Conservation (phyloP, 2,113 vertebrate species). For the Theropithecus gelada region DNA sequence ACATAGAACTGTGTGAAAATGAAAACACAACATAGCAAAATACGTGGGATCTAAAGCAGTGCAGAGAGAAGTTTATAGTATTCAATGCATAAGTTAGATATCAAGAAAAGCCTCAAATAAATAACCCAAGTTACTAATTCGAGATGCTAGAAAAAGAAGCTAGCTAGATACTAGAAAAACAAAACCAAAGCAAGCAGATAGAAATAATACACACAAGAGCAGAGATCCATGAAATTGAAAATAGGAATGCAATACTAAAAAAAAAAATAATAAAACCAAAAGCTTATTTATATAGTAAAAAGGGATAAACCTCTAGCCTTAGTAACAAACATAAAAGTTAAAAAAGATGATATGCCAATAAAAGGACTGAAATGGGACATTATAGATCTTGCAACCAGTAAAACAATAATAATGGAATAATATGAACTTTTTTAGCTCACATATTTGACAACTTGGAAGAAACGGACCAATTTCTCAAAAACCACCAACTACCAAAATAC, state of each 20-base stretch:
- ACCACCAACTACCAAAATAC: not conserved
- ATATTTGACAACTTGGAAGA: not conserved
- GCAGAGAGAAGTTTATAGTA: not conserved
- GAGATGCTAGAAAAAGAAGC: not conserved
- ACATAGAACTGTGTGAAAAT: not conserved
- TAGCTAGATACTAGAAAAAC: not conserved
- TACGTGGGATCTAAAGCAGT: not conserved
- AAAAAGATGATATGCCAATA: not conserved
- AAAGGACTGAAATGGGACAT: not conserved
- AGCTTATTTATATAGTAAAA: not conserved
- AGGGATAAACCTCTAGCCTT: not conserved
- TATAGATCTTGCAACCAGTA: not conserved
- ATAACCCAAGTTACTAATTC: not conserved
- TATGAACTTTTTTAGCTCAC: not conserved
- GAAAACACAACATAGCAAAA: not conserved
- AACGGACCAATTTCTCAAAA: not conserved
- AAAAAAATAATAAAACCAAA: not conserved
- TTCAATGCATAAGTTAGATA: not conserved
- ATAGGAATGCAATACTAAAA: not conserved
- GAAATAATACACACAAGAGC: not conserved
- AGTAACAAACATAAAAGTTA: not conserved
- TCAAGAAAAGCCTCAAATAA: not conserved
- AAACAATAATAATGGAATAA: not conserved
- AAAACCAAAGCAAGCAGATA: not conserved
- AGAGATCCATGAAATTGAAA: not conserved